phyloP scores from a whole-genome alignment of 2,888 invertebrate genomes.

The Apodemia hepburni region DNA sequence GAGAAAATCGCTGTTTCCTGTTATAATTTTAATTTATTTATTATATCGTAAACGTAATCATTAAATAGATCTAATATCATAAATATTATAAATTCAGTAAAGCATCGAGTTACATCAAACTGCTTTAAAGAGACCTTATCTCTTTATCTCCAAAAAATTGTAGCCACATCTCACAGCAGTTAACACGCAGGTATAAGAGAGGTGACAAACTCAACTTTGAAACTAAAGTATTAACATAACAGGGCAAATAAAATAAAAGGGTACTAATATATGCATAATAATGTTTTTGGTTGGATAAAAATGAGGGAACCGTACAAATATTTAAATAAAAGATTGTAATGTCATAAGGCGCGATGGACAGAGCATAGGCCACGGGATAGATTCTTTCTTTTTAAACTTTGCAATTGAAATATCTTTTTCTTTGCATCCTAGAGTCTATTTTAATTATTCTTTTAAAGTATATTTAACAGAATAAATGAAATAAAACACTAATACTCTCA shows the following conservation, averaged over 20 bases:
- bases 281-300: slow-evolving; percentile 70
- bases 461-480: no score
- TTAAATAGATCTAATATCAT: slow-evolving; percentile 39
- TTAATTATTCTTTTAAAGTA: no score
- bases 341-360: slow-evolving; percentile 51
- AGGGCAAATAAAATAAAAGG: slow-evolving; percentile 71
- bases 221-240: slow-evolving; percentile 68
- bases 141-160: slow-evolving; percentile 68
- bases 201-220: slow-evolving; percentile 65
- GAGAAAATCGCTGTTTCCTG: not conserved
- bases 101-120: slow-evolving; percentile 69
- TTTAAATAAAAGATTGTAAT: slow-evolving; percentile 71
- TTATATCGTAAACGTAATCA: slow-evolving; percentile 6
- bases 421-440: no score
- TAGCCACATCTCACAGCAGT: slow-evolving; percentile 61
- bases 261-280: slow-evolving; percentile 74
- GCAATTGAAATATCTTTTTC: no score
- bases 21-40: not conserved
- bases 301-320: slow-evolving; percentile 71
- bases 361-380: slow-evolving; percentile 24
- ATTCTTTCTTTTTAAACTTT: not conserved
- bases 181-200: slow-evolving; percentile 46
- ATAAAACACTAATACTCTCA: no score
- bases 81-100: slow-evolving; percentile 59
- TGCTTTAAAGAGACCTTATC: slow-evolving; percentile 67